Percentiles rank a stretch among this genome's conserved stretches.
phyloP scores from a whole-genome alignment of 2,797 vertebrate genomes.

The Gobio occitaniae region DNA sequence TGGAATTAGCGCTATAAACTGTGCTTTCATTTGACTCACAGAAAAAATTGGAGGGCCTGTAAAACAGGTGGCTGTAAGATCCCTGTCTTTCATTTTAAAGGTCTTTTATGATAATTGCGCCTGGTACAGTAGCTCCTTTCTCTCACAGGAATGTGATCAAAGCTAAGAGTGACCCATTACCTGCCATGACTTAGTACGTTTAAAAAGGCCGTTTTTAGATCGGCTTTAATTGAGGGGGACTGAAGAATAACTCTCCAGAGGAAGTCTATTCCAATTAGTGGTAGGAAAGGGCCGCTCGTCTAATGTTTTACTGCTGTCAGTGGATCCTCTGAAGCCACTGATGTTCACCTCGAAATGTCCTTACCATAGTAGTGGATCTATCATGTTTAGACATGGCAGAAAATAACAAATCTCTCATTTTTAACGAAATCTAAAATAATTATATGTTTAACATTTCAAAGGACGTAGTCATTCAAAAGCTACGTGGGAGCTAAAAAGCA shows the following conservation, averaged over 20 bases:
- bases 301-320: constrained; percentile 27
- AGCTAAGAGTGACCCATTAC: constrained; percentile 46
- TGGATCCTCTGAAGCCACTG: constrained; percentile 18
- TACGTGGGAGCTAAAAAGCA: neutral
- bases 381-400: constrained; percentile 22
- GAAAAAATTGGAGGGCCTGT: neutral
- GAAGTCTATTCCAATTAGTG: constrained; percentile 40
- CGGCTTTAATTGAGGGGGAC: constrained; percentile 23
- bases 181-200: constrained; percentile 37
- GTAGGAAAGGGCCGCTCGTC: neutral
- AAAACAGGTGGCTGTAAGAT: constrained; percentile 20
- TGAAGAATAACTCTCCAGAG: constrained; percentile 17
- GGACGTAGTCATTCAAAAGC: neutral
- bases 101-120: constrained; percentile 48
- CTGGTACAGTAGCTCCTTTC: constrained; percentile 35
- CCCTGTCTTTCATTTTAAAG: constrained; percentile 39
- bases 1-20: neutral
- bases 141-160: constrained; percentile 32
- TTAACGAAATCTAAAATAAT: constrained; percentile 33
- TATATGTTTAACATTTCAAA: constrained; percentile 41
- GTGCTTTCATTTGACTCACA: neutral
- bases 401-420: constrained; percentile 23
- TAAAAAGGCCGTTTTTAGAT: constrained; percentile 33
- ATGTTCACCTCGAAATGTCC: constrained; percentile 25
- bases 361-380: constrained; percentile 33